Conservation (phyloP, 1,140 invertebrate genomes). For the Eumeta japonica region DNA sequence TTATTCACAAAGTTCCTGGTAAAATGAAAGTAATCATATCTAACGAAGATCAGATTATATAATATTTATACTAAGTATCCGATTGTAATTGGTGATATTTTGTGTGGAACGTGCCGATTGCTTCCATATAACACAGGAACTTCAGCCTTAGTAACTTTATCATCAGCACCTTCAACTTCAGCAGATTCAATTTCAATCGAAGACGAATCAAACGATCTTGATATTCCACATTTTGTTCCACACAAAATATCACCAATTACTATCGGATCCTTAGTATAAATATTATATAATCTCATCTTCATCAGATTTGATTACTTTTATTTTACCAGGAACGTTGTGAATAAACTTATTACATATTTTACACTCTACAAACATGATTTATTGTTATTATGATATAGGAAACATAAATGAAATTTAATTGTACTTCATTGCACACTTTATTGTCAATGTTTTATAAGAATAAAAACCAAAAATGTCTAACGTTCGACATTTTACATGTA, state of each 20-base stretch:
- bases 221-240: neutral
- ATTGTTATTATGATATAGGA: neutral
- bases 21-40: neutral
- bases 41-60: neutral
- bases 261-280: too few species aligned
- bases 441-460: too few species aligned
- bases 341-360: neutral
- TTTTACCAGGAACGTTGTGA: neutral
- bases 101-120: neutral
- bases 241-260: too few species aligned
- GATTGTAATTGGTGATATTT: too few species aligned
- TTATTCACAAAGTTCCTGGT: neutral
- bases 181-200: neutral
- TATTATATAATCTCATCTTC: neutral
- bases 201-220: neutral
- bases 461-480: neutral
- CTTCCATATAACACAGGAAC: neutral
- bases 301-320: neutral
- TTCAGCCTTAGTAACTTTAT: neutral
- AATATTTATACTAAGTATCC: too few species aligned
- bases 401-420: neutral
- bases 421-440: neutral
- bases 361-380: neutral
- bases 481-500: too few species aligned
- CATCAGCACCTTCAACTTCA: neutral